Evolutionary conservation across 1,140 invertebrate genomes (phyloP).

Genomic region (Drosophila burlai): DNA sequence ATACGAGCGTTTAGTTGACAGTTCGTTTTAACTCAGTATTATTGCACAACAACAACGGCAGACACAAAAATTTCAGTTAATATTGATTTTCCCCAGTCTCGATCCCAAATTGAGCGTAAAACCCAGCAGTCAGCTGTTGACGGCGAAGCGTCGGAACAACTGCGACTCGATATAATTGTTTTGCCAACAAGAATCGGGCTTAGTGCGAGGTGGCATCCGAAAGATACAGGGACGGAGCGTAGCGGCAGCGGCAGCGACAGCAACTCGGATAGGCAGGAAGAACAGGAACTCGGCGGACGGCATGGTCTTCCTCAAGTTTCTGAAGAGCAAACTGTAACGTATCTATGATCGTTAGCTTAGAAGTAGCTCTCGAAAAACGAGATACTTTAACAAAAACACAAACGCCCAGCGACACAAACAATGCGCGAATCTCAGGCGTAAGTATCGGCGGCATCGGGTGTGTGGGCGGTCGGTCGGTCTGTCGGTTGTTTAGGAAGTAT

Average conservation of each 20-base stretch:
- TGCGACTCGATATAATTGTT: conserved; percentile 52
- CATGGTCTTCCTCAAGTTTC: conserved; percentile 55
- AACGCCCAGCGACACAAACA: conserved; percentile 30
- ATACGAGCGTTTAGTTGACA: conserved; percentile 4
- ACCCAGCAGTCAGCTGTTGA: conserved; percentile 45
- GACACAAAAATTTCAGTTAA: conserved; percentile 46
- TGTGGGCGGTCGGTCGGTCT: conserved; percentile 8
- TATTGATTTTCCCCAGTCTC: conserved; percentile 53
- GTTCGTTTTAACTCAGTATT: conserved; percentile 31
- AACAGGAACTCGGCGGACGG: conserved; percentile 1
- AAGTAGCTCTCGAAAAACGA: conserved; percentile 13
- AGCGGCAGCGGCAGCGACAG: conserved; percentile 11
- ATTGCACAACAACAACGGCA: conserved; percentile 18
- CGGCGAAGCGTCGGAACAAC: conserved; percentile 24
- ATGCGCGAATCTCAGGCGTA: conserved; percentile 67
- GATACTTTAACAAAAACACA: not conserved
- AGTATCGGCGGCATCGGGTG: conserved; percentile 45
- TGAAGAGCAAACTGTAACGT: conserved; percentile 68
- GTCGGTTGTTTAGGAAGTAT: conserved; percentile 45
- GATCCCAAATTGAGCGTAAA: conserved; percentile 47
- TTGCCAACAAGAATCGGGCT: conserved; percentile 70
- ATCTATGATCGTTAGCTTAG: conserved; percentile 30
- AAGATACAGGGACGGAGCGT: conserved; percentile 46
- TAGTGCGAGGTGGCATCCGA: conserved; percentile 56
- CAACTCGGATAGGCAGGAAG: conserved; percentile 7